A percentile compares a stretch with the other conserved stretches of the same genome.
Conservation (phyloP, 2,113 vertebrate species). For the Marmota flaviventris region DNA sequence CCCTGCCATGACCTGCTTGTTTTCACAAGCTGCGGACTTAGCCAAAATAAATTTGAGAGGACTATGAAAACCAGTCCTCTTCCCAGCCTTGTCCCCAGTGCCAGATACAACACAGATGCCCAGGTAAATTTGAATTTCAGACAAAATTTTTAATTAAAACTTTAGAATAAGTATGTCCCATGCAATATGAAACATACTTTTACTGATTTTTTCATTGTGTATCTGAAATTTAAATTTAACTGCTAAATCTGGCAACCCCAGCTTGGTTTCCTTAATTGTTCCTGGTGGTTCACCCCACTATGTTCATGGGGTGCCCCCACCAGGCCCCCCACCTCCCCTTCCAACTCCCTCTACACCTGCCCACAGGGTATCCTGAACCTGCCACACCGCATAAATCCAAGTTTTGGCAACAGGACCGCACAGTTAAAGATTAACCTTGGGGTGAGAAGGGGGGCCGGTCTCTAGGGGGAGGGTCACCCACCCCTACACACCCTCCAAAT, state of each 20-base stretch:
- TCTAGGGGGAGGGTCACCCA: not conserved
- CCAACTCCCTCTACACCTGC: too few species aligned
- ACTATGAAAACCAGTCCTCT: not conserved
- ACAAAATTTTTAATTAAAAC: not conserved
- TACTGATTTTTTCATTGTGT: not conserved
- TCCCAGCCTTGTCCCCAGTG: not conserved
- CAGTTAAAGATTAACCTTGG: not conserved
- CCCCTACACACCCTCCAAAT: not conserved
- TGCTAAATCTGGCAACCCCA: not conserved
- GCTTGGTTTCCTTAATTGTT: not conserved
- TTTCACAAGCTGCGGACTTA: not conserved
- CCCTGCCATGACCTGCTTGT: not conserved
- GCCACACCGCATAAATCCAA: not conserved
- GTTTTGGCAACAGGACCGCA: not conserved
- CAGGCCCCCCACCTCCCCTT: not conserved
- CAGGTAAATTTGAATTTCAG: not conserved
- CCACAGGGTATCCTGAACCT: not conserved
- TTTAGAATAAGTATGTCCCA: not conserved
- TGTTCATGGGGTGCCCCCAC: fast-evolving
- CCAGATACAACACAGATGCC: not conserved
- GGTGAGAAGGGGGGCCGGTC: too few species aligned
- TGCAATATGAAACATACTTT: not conserved
- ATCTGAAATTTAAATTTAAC: not conserved
- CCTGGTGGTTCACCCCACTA: not conserved
- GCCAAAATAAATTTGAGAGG: not conserved